Percentiles rank a stretch among this genome's conserved stretches.
phyloP scores from a whole-genome alignment of 2,113 vertebrate species.

The Eolophus roseicapilla region DNA sequence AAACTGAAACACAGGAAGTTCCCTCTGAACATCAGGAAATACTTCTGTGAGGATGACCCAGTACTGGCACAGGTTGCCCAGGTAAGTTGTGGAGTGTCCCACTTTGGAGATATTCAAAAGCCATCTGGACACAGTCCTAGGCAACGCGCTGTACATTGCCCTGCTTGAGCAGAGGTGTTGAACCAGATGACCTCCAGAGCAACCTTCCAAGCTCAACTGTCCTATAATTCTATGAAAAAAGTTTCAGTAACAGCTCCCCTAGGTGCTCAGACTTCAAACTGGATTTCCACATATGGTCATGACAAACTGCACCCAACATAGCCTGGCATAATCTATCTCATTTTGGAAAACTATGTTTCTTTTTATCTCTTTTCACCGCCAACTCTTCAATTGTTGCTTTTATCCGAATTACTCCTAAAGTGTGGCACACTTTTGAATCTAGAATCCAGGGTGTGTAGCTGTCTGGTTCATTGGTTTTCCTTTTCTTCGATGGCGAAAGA shows the following conservation, averaged over 20 bases:
- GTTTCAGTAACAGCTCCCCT: background rate
- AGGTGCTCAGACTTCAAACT: background rate
- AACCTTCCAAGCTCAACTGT: background rate
- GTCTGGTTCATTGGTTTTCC: background rate
- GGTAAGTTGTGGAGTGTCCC: background rate
- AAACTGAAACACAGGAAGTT: background rate
- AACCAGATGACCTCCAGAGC: background rate
- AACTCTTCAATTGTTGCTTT: background rate
- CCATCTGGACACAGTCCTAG: background rate
- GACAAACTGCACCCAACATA: background rate
- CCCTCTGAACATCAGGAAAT: background rate
- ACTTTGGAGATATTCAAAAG: background rate
- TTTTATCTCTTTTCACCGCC: background rate
- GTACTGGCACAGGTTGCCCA: background rate
- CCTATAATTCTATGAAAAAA: background rate
- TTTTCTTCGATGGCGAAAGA: background rate
- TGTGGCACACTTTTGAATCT: background rate
- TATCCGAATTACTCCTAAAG: background rate
- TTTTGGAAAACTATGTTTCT: background rate
- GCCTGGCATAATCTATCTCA: background rate
- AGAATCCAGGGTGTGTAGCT: background rate
- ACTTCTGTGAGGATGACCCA: background rate
- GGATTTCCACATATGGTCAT: background rate
- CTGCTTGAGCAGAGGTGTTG: background rate
- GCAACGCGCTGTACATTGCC: background rate